A percentile compares a stretch with the other conserved stretches of the same genome.
Conservation (phyloP, 2,113 vertebrate genomes). For the Gallinago paraguaiae region DNA sequence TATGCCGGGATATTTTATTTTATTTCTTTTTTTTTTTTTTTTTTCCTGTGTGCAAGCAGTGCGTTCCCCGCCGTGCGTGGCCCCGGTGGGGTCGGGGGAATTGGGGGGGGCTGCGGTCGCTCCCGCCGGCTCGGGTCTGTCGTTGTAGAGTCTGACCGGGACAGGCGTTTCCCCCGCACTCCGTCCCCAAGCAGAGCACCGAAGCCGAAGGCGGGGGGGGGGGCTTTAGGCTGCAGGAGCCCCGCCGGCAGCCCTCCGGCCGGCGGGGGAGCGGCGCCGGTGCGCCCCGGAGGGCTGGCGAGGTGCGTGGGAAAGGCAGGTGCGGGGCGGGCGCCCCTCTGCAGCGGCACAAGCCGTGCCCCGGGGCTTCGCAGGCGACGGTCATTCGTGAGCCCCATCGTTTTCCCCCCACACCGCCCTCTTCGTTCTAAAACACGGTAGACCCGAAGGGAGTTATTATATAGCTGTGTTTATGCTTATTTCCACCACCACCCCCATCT, state of each 20-base stretch:
- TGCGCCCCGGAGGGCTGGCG: neutral
- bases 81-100: neutral
- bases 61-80: neutral
- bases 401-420: neutral
- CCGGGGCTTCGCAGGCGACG: neutral
- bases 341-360: neutral
- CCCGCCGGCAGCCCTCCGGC: neutral
- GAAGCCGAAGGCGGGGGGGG: neutral
- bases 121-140: neutral
- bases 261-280: neutral
- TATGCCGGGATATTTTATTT: neutral
- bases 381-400: neutral
- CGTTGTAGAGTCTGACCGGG: neutral
- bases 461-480: neutral
- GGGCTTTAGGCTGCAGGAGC: neutral
- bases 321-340: neutral
- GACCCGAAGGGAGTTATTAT: neutral
- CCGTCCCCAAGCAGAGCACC: neutral
- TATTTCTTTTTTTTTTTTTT: neutral
- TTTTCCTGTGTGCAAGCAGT: neutral
- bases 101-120: neutral
- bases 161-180: neutral
- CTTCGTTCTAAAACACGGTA: neutral
- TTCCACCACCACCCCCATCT: neutral
- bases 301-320: conserved; percentile 5